These are phyloP conservation scores for Drosophila neotestacea DNA, from an alignment of 2,888 invertebrate genomes.

Conservation along the genomic window DNA sequence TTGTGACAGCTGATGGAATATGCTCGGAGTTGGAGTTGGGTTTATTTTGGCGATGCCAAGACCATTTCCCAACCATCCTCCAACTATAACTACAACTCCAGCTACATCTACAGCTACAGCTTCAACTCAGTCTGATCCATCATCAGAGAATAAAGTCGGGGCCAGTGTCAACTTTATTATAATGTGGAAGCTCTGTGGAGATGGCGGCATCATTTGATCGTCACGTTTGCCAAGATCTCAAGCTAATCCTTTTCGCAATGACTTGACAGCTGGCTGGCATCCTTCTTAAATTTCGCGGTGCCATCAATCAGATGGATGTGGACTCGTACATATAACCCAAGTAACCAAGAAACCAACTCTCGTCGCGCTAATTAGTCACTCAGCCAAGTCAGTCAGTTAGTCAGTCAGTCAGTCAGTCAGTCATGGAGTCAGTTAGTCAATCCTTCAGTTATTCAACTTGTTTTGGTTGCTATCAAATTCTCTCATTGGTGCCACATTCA, in stretches of 20 bases:
- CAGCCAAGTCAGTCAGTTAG: constrained; percentile 61
- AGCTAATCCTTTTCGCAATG: constrained; percentile 84
- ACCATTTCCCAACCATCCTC: not conserved
- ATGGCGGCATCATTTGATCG: constrained; percentile 83
- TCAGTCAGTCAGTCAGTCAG: constrained; percentile 21
- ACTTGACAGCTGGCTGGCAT: constrained; percentile 84
- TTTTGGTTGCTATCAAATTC: constrained; percentile 19
- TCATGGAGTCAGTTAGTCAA: constrained; percentile 14
- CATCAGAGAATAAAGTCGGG: constrained; percentile 58
- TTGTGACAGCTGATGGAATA: constrained; percentile 85
- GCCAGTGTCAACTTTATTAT: constrained; percentile 81
- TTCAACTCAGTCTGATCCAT: constrained; percentile 72
- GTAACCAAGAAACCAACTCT: constrained; percentile 7
- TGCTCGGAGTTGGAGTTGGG: constrained; percentile 49
- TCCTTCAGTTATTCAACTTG: constrained; percentile 23
- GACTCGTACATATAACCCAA: constrained; percentile 7
- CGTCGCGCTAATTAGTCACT: constrained; percentile 81
- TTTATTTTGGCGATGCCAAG: constrained; percentile 9
- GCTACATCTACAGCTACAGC: not conserved
- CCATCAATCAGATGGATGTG: constrained; percentile 83
- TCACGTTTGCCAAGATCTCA: constrained; percentile 40
- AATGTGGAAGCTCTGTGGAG: constrained; percentile 61
- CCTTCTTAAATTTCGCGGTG: constrained; percentile 85
- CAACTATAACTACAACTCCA: not conserved
- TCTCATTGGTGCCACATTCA: constrained; percentile 53